These are phyloP conservation scores for Alethe castanea DNA, from an alignment of 2,113 vertebrate genomes.

Conservation along the genomic window DNA sequence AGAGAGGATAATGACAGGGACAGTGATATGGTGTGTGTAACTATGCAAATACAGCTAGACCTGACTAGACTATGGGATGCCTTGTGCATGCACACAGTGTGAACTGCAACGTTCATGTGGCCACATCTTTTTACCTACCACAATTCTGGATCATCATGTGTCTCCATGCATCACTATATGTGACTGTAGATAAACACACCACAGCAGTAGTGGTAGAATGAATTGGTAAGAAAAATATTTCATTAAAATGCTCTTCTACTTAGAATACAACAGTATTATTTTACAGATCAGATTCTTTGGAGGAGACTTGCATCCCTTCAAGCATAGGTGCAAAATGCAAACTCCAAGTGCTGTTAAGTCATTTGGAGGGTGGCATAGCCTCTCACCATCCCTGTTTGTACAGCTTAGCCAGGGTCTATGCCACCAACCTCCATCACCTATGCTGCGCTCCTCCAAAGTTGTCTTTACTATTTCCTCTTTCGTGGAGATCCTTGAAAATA, in stretches of 20 bases:
- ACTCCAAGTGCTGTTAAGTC: neutral
- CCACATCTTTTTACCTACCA: neutral
- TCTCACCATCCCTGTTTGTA: neutral
- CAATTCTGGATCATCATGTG: accelerated
- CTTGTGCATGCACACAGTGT: neutral
- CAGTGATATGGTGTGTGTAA: neutral
- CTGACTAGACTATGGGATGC: neutral
- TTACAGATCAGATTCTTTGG: neutral
- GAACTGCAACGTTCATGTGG: neutral
- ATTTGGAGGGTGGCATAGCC: neutral
- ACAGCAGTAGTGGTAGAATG: neutral
- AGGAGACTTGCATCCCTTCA: neutral
- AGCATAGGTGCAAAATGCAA: neutral
- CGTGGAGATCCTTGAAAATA: neutral
- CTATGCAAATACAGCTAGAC: neutral
- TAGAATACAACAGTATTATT: neutral
- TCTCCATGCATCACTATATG: neutral
- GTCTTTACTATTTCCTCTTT: neutral
- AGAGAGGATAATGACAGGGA: neutral
- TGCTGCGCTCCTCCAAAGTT: neutral
- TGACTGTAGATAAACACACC: neutral
- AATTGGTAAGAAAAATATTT: neutral
- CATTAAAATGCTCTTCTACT: neutral
- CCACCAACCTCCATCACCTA: neutral
- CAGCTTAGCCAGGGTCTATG: neutral